Percentiles rank a stretch among this genome's conserved stretches.
Conservation (phyloP, 2,113 vertebrate species). For the Stigmatopora nigra region DNA sequence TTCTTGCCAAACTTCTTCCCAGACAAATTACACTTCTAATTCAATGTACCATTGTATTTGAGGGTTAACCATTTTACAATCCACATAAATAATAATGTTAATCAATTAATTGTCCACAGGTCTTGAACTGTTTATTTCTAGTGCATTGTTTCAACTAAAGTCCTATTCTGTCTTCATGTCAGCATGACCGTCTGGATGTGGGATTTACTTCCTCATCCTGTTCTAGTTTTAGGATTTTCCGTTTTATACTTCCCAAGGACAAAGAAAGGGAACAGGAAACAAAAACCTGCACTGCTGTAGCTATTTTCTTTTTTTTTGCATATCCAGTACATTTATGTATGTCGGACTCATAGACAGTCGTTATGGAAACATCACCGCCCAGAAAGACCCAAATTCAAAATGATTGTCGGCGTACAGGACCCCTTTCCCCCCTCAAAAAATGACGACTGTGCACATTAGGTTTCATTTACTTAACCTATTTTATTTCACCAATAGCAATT, state of each 20-base stretch:
- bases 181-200: slow-evolving; percentile 8
- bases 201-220: slow-evolving; percentile 53
- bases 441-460: neutral
- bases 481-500: slow-evolving; percentile 16
- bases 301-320: neutral
- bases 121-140: slow-evolving; percentile 8
- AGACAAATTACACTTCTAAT: too few species aligned
- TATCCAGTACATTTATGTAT: neutral
- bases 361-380: neutral
- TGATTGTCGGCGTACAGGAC: too few species aligned
- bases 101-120: neutral
- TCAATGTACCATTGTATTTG: too few species aligned
- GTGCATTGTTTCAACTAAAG: slow-evolving; percentile 9
- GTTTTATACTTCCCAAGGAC: slow-evolving; percentile 41
- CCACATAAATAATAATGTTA: neutral
- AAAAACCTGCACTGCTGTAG: neutral
- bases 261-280: slow-evolving; percentile 18
- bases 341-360: neutral
- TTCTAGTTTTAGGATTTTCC: slow-evolving; percentile 50
- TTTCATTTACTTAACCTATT: neutral
- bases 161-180: slow-evolving; percentile 16
- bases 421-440: too few species aligned
- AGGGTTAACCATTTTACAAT: neutral
- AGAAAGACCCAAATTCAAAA: too few species aligned
- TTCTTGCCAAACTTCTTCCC: too few species aligned